Percentiles rank a stretch among this genome's conserved stretches.
Conservation (phyloP, 2,113 vertebrate genomes). For the Myodes glareolus region DNA sequence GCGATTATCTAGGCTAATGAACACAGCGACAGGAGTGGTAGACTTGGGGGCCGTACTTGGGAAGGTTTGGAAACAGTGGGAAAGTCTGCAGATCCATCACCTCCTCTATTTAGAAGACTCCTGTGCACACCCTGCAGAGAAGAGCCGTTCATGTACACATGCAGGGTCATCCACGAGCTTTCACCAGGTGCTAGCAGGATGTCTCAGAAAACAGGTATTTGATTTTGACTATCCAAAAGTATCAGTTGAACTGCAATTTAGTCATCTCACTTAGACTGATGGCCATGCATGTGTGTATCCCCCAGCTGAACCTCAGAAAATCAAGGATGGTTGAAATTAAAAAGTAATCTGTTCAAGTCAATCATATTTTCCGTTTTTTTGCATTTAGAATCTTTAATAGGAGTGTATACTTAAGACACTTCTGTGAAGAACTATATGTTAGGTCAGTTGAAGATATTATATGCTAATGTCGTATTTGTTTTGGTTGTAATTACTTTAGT, state of each 20-base stretch:
- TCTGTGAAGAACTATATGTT: neutral
- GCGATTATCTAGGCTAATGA: slow-evolving; percentile 52
- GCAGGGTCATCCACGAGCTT: neutral
- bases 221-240: neutral
- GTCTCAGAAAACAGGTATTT: neutral
- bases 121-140: neutral
- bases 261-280: neutral
- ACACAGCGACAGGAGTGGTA: slow-evolving; percentile 35
- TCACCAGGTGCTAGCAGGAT: neutral
- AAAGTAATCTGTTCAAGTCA: neutral
- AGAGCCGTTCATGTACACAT: neutral
- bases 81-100: neutral
- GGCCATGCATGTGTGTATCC: neutral
- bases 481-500: neutral
- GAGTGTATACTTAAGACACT: neutral
- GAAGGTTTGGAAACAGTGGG: neutral
- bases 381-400: neutral
- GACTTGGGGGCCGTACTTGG: neutral
- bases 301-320: neutral
- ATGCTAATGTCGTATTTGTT: neutral
- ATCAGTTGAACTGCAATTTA: neutral
- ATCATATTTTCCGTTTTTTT: neutral
- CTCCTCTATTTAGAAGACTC: neutral
- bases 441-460: neutral
- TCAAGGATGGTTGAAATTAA: neutral